Percentiles rank a stretch among this genome's conserved stretches.
These are phyloP conservation scores for Agonopterix alstromeriana DNA, from an alignment of 2,888 invertebrate genomes.

Conservation along the genomic window DNA sequence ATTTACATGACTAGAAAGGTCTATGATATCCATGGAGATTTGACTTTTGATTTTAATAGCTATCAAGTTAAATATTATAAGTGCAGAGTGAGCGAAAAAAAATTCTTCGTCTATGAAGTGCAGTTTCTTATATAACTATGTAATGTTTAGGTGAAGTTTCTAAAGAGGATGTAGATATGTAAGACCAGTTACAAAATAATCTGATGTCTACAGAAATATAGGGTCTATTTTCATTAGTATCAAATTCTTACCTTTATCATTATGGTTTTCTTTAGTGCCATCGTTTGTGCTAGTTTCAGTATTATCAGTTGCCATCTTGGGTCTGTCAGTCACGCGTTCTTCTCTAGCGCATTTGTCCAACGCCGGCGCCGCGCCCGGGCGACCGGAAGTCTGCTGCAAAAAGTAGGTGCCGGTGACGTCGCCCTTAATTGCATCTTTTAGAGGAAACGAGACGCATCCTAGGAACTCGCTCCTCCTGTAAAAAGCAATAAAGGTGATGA, in stretches of 20 bases:
- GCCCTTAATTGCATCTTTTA: constrained; percentile 87
- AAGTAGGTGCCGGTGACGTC: constrained; percentile 82
- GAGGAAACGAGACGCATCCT: constrained; percentile 95
- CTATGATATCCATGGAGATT: too few relatives aligned
- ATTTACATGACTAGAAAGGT: too few relatives aligned
- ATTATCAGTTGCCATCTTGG: constrained; percentile 71
- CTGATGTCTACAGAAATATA: too few relatives aligned
- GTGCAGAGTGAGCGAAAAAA: too few relatives aligned
- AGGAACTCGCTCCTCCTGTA: constrained; percentile 94
- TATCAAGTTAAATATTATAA: too few relatives aligned
- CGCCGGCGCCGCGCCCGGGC: constrained; percentile 34
- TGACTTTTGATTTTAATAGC: too few relatives aligned
- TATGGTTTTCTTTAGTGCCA: constrained; percentile 58
- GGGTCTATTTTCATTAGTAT: not conserved
- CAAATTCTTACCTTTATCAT: constrained; percentile 53
- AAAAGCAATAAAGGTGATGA: constrained; percentile 44
- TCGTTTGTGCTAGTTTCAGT: constrained; percentile 65
- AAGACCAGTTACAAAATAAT: too few relatives aligned
- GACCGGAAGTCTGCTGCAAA: constrained; percentile 73
- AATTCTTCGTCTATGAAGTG: too few relatives aligned
- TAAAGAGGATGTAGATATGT: too few relatives aligned
- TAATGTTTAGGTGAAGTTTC: too few relatives aligned
- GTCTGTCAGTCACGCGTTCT: constrained; percentile 46
- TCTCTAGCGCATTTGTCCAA: constrained; percentile 33
- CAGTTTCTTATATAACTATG: too few relatives aligned